These are phyloP conservation scores for Perodicticus potto DNA, from an alignment of 2,797 vertebrate species.

Conservation along the genomic window DNA sequence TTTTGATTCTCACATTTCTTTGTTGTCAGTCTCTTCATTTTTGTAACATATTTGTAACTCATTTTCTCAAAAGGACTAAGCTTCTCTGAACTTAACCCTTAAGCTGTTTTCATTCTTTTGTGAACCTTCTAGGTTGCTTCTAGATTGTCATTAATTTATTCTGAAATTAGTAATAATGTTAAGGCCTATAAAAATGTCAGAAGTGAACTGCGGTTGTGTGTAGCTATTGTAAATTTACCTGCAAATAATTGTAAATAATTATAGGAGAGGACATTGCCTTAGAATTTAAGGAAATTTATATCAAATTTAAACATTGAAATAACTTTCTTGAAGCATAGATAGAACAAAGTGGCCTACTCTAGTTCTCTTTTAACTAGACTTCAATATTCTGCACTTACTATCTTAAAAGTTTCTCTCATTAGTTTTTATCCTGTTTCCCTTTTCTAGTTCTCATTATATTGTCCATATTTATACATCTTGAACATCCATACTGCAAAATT, in stretches of 20 bases:
- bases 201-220: background rate
- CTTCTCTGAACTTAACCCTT: conserved; percentile 82
- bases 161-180: conserved; percentile 70
- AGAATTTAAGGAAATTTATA: conserved; percentile 50
- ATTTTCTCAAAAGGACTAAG: conserved; percentile 83
- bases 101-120: conserved; percentile 81
- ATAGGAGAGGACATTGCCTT: background rate
- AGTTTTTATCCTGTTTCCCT: conserved; percentile 1
- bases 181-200: conserved; percentile 22
- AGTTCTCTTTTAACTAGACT: conserved; percentile 27
- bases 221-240: conserved; percentile 43
- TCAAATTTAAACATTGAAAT: conserved; percentile 53
- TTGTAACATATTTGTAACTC: conserved; percentile 84
- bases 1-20: conserved; percentile 80
- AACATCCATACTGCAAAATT: conserved; percentile 39
- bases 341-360: background rate
- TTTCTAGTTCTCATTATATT: background rate
- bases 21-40: conserved; percentile 85
- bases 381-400: background rate
- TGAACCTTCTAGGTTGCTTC: conserved; percentile 79
- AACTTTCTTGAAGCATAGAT: conserved; percentile 39
- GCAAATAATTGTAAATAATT: conserved; percentile 1
- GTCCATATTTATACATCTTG: background rate
- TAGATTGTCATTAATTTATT: conserved; percentile 80
- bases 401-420: conserved; percentile 14